phyloP scores from a whole-genome alignment of 2,113 vertebrate species.

The Actinemys pallida region DNA sequence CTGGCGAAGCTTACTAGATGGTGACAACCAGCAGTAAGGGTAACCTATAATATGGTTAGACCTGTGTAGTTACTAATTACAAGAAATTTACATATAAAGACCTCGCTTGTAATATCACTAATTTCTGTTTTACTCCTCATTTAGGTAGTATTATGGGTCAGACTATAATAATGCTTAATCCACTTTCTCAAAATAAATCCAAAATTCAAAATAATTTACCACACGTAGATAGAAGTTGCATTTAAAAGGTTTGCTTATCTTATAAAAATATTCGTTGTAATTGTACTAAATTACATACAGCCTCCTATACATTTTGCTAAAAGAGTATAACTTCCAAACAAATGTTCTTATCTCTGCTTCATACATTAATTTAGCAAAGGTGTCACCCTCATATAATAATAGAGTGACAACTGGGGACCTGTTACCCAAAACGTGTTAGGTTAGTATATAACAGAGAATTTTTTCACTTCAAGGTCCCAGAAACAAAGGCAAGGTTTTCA shows the following conservation, averaged over 20 bases:
- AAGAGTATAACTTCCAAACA: not conserved
- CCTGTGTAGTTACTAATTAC: not conserved
- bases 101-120: not conserved
- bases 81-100: not conserved
- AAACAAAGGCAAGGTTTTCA: too few relatives aligned
- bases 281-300: not conserved
- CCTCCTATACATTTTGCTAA: not conserved
- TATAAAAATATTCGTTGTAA: not conserved
- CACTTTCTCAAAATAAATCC: not conserved
- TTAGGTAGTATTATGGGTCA: not conserved
- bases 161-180: not conserved
- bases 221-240: not conserved
- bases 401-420: not conserved
- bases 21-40: not conserved
- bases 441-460: not conserved
- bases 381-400: not conserved
- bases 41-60: not conserved
- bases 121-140: not conserved
- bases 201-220: not conserved
- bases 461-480: too few relatives aligned
- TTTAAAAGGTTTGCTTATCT: not conserved
- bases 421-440: too few relatives aligned
- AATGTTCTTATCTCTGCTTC: not conserved
- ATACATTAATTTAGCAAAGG: not conserved
- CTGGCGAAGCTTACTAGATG: not conserved